A percentile compares a stretch with the other conserved stretches of the same genome.
These are phyloP conservation scores for Lophius americanus DNA, from an alignment of 2,797 vertebrate species.

Conservation along the genomic window DNA sequence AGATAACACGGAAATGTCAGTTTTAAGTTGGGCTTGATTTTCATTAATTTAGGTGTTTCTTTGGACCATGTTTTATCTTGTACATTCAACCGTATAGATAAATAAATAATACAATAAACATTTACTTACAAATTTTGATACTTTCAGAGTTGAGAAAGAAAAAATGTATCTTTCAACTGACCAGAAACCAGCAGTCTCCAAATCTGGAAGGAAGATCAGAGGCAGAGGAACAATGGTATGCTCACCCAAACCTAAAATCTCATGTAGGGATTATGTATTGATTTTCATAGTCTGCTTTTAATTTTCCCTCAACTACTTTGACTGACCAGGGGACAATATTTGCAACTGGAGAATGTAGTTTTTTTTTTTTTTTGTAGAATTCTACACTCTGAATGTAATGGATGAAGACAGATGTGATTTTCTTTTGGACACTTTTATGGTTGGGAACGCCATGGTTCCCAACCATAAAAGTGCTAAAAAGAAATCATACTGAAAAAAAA, in stretches of 20 bases:
- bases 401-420: background rate
- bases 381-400: background rate
- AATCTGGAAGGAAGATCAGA: slow-evolving; percentile 97
- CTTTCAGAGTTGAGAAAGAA: slow-evolving; percentile 84
- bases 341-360: background rate
- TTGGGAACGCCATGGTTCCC: background rate
- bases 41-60: background rate
- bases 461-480: too few relatives aligned
- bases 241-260: slow-evolving; percentile 4
- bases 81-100: background rate
- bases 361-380: background rate
- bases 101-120: background rate
- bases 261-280: background rate
- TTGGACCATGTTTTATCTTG: background rate
- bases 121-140: slow-evolving; percentile 9
- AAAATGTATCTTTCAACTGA: slow-evolving; percentile 75
- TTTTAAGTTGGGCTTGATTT: slow-evolving; percentile 15
- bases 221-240: slow-evolving; percentile 97
- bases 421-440: too few relatives aligned
- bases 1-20: slow-evolving; percentile 86
- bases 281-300: background rate
- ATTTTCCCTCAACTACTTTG: background rate
- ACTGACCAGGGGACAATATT: background rate
- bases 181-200: slow-evolving; percentile 92
- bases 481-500: too few relatives aligned